A percentile compares a stretch with the other conserved stretches of the same genome.
Conservation (phyloP, 2,113 vertebrate species). For the Neomonachus schauinslandi region DNA sequence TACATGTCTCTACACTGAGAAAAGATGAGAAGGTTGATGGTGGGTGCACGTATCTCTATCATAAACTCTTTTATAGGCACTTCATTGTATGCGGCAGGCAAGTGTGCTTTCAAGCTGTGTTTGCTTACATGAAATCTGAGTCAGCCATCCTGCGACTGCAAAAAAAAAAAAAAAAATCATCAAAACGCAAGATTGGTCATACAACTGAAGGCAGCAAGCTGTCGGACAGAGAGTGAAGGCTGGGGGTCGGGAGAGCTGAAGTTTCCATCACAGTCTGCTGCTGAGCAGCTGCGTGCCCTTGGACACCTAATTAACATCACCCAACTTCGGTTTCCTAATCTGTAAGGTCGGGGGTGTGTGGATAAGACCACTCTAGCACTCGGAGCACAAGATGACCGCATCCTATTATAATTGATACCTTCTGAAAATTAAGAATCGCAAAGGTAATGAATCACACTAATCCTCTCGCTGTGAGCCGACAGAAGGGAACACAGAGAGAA, state of each 20-base stretch:
- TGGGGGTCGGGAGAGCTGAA: constrained; percentile 26
- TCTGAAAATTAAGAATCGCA: constrained; percentile 42
- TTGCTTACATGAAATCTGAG: constrained; percentile 67
- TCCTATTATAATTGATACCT: background rate
- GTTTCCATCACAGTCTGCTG: background rate
- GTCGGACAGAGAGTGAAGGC: constrained; percentile 29
- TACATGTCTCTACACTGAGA: background rate
- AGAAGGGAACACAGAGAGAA: constrained; percentile 42
- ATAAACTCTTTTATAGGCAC: constrained; percentile 63
- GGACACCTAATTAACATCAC: background rate
- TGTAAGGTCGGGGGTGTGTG: accelerated
- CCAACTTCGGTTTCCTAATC: background rate
- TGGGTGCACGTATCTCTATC: background rate
- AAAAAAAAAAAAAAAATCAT: background rate
- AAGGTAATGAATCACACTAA: constrained; percentile 22
- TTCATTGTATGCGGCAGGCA: background rate
- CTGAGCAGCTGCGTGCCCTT: background rate
- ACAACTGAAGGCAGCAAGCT: constrained; percentile 32
- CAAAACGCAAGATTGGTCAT: constrained; percentile 26
- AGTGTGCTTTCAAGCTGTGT: constrained; percentile 58
- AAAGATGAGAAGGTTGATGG: constrained; percentile 54
- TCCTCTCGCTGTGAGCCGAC: background rate
- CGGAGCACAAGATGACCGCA: background rate
- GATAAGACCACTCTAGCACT: background rate
- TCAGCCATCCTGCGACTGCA: background rate